phyloP scores from a whole-genome alignment of 1,140 invertebrate species.

The Ips nitidus region DNA sequence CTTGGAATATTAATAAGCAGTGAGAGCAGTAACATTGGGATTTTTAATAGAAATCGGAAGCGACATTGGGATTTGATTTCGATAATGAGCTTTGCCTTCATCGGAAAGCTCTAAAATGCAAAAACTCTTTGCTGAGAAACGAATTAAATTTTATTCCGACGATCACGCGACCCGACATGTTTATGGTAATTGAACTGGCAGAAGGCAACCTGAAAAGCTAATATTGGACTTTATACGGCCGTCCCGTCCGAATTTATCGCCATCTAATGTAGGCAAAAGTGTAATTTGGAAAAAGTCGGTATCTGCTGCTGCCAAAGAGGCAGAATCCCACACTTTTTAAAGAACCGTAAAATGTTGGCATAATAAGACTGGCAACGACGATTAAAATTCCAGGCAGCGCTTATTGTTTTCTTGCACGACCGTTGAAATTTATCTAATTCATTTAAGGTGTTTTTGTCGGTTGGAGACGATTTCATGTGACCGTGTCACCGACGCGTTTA shows the following conservation, averaged over 20 bases:
- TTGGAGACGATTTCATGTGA: no score
- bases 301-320: background rate
- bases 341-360: slow-evolving; percentile 12
- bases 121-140: slow-evolving; percentile 35
- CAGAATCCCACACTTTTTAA: background rate
- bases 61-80: no score
- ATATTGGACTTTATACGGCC: slow-evolving; percentile 44
- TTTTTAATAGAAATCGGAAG: no score
- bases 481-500: no score
- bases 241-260: slow-evolving; percentile 42
- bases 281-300: slow-evolving; percentile 23
- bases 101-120: no score
- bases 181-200: slow-evolving; percentile 52
- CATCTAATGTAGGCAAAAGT: slow-evolving; percentile 47
- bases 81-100: no score
- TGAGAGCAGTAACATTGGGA: no score
- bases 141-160: slow-evolving; percentile 49
- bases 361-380: background rate
- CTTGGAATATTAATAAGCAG: no score
- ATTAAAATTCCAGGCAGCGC: slow-evolving; percentile 10
- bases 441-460: slow-evolving; percentile 5
- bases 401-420: slow-evolving; percentile 20
- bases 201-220: slow-evolving; percentile 46
- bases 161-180: slow-evolving; percentile 46
- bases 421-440: slow-evolving; percentile 11